Evolutionary conservation across 2,113 vertebrate species (phyloP).

Genomic region (Callocephalon fimbriatum): DNA sequence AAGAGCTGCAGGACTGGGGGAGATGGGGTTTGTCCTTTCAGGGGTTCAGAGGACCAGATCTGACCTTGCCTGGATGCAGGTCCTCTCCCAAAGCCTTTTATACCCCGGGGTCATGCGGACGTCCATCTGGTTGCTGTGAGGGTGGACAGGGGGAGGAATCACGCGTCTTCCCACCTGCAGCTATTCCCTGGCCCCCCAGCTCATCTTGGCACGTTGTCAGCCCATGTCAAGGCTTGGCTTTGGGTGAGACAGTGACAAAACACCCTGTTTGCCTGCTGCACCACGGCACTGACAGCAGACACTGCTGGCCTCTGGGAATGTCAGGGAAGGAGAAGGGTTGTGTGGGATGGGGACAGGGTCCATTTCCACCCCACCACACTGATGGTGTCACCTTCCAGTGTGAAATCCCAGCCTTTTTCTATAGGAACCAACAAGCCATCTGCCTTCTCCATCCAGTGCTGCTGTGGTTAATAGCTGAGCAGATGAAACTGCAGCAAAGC

Average conservation of each 20-base stretch:
- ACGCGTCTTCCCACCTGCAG: rapidly evolving
- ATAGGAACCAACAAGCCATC: background rate
- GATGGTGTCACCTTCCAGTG: background rate
- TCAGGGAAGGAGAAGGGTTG: background rate
- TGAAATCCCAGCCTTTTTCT: background rate
- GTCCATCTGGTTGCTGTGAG: background rate
- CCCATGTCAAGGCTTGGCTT: background rate
- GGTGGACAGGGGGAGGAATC: background rate
- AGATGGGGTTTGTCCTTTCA: background rate
- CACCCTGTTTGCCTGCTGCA: background rate
- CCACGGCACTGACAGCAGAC: rapidly evolving
- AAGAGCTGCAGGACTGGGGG: rapidly evolving
- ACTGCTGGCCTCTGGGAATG: rapidly evolving
- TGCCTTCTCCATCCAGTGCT: rapidly evolving
- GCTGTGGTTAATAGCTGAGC: background rate
- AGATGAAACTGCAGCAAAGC: background rate
- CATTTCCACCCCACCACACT: background rate
- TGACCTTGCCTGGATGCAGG: background rate
- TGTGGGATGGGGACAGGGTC: rapidly evolving
- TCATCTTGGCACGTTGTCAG: background rate
- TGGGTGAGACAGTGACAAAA: background rate
- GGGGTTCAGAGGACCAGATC: background rate
- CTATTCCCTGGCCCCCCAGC: background rate
- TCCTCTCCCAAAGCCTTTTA: background rate
- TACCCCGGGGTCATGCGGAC: rapidly evolving